Conservation (phyloP, 2,888 invertebrate species). For the Pomacea canaliculata region DNA sequence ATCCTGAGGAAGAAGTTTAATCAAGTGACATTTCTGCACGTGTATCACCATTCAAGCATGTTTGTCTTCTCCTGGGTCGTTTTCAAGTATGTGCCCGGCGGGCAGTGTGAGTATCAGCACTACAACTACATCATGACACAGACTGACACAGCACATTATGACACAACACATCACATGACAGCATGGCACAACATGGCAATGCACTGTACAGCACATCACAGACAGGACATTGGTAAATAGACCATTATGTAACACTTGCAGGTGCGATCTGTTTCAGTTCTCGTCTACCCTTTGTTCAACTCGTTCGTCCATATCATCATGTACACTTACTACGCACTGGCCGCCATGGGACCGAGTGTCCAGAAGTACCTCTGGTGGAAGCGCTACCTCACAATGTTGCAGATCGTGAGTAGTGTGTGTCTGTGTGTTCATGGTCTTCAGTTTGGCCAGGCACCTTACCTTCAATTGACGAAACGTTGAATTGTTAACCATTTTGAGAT, state of each 20-base stretch:
- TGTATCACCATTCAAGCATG: constrained; percentile 63
- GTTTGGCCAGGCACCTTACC: too few relatives aligned
- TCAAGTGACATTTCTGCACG: constrained; percentile 58
- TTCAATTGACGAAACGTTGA: too few relatives aligned
- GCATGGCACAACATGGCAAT: too few relatives aligned
- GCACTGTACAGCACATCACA: too few relatives aligned
- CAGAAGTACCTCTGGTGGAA: constrained; percentile 64
- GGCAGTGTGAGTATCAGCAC: constrained; percentile 46
- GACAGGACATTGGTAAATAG: too few relatives aligned
- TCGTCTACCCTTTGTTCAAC: constrained; percentile 44
- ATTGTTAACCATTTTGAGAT: too few relatives aligned
- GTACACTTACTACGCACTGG: constrained; percentile 62
- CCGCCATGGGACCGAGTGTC: constrained; percentile 56
- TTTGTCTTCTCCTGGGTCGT: constrained; percentile 55
- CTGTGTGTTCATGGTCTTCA: too few relatives aligned
- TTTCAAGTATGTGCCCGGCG: constrained; percentile 52
- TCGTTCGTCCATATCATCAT: constrained; percentile 62
- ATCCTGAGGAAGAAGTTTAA: constrained; percentile 55
- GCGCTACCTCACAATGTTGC: constrained; percentile 57
- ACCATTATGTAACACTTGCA: too few relatives aligned
- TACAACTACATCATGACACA: too few relatives aligned
- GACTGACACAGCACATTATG: too few relatives aligned
- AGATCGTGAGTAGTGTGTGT: constrained; percentile 48
- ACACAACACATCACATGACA: too few relatives aligned
- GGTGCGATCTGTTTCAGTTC: constrained; percentile 11